Base-by-base conservation (phyloP, 2,113 vertebrate species). In the Amblyopsis rosae region DNA sequence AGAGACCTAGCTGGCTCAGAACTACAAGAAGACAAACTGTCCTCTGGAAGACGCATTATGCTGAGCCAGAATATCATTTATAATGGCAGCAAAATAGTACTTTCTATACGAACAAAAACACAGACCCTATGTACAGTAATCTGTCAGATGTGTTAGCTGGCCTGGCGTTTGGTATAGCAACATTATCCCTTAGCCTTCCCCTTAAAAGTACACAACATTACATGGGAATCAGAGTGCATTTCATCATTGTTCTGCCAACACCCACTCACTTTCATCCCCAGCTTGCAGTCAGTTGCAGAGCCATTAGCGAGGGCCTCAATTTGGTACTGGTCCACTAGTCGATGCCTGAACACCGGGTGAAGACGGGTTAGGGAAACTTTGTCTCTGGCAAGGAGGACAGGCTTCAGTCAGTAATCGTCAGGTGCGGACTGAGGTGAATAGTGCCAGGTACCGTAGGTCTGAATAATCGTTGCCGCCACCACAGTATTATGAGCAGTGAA, bases 311-410 rank as follows among this genome's bases (percentile, higher is more conserved):
- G 69, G 41, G 72, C 67, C 41, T 85, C 41, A 56, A 47, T 72
- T 47, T 69, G 62, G 54, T 67, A 13, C 48, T 10, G 55, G 60
- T 72, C n/a, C 70, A 72, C 77, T 62, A 70, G 63, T 71, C 35
- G 60, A 45, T 50, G 54, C 53, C 55, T 54, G 59, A 64, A 74
- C 59, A 62, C 69, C 70, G 15, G 10, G 59, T 69, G 57, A 74
- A 75, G 68, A 64, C 48, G 61, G 70, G 73, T 67, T 57, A 70
- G 76, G 66, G 69, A 71, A 67, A 65, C 67, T 65, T 26, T 61
- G 62, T 16, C 56, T 65, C 64, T 85, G 51, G 65, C 69, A 73
- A 69, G 59, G 55, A 33, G 62, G 54, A 50, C 69, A 62, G 64
- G 63, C 71, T 47, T 81, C 64, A 59, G 13, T 80, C 70, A 69